A percentile compares a stretch with the other conserved stretches of the same genome.
phyloP scores from a whole-genome alignment of 2,113 vertebrate species.

The Sardina pilchardus region DNA sequence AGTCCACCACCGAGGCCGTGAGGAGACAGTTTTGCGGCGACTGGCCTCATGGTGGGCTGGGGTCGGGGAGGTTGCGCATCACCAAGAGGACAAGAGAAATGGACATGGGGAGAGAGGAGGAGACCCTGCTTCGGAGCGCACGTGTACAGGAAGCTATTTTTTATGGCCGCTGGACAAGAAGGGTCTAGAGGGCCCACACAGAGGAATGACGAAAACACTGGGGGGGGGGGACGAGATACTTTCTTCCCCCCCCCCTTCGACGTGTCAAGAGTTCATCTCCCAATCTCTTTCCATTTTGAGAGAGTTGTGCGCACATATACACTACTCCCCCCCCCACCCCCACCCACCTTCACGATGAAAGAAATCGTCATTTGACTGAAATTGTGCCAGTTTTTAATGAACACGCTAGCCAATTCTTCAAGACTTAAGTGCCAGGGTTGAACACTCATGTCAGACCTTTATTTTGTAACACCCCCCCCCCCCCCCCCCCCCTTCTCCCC shows the following conservation, averaged over 20 bases:
- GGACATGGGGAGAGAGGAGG: not conserved
- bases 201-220: not conserved
- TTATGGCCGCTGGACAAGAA: not conserved
- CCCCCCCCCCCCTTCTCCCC: not conserved
- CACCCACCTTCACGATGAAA: not conserved
- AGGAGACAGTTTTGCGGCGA: not conserved
- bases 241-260: not conserved
- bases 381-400: constrained; percentile 23
- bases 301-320: not conserved
- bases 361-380: not conserved
- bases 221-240: not conserved
- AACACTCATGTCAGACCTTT: constrained; percentile 34
- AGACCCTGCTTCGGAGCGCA: not conserved
- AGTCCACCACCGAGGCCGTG: not conserved
- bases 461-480: not conserved
- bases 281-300: not conserved
- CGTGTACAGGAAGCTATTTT: not conserved
- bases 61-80: not conserved
- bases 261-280: constrained; percentile 6
- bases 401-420: constrained; percentile 32
- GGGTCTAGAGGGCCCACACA: not conserved
- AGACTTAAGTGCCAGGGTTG: constrained; percentile 41
- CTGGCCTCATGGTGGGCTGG: not conserved
- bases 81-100: not conserved
- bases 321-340: not conserved